Evolutionary conservation across 2,113 vertebrate genomes (phyloP).

Genomic region (Callionymus lyra): DNA sequence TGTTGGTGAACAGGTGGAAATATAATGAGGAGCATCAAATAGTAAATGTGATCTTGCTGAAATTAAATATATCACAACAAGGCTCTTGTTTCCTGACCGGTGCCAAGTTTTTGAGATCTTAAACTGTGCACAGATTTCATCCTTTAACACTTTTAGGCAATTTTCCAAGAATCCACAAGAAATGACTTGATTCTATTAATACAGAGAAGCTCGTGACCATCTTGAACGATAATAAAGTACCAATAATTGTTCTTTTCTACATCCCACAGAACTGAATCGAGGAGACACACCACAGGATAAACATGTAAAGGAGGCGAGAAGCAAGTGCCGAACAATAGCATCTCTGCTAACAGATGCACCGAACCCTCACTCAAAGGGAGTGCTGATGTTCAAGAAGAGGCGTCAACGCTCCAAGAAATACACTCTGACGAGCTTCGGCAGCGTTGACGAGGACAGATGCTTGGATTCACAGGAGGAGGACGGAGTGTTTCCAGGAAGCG

Average conservation of each 20-base stretch:
- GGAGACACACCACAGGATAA: conserved; percentile 87
- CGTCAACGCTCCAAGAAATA: conserved; percentile 97
- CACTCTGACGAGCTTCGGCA: conserved; percentile 95
- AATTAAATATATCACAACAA: no score
- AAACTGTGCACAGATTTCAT: no score
- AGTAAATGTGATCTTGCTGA: no score
- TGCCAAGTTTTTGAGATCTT: no score
- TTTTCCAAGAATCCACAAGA: no score
- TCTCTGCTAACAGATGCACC: conserved; percentile 91
- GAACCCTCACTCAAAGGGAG: conserved; percentile 95
- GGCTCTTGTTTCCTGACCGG: no score
- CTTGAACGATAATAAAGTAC: not conserved
- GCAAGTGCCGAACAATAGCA: conserved; percentile 91
- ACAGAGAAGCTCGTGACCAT: no score
- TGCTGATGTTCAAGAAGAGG: conserved; percentile 98
- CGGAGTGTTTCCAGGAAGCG: conserved; percentile 84
- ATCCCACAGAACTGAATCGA: conserved; percentile 80
- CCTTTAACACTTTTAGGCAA: no score
- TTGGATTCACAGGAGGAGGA: conserved; percentile 80
- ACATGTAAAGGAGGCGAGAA: conserved; percentile 90
- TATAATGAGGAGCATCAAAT: no score
- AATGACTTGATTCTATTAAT: no score
- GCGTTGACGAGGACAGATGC: conserved; percentile 79
- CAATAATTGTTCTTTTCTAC: conserved; percentile 35
- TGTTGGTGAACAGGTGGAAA: no score